Base-by-base conservation (phyloP, 64 coral and sea anemone genomes). In the Cladopsammia gracilis region DNA sequence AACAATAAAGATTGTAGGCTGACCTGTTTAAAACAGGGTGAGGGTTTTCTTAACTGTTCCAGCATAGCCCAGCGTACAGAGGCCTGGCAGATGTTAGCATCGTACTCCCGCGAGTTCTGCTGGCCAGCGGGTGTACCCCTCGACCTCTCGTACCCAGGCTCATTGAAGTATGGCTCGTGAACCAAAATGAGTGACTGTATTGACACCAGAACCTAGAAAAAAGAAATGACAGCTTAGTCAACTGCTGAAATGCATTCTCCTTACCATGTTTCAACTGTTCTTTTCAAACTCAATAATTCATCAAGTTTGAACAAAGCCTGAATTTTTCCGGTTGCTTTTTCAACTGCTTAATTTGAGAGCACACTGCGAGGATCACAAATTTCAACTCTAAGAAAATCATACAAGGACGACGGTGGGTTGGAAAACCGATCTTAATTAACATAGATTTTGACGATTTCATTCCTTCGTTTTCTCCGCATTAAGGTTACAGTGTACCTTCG, bases 161-260 rank as follows among this genome's bases (percentile, higher is more conserved):
- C 98, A 82, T 99, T 99, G 54, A 99, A 99, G 53, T 99, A 99
- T 7, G 98, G 98, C 73, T 99, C 98, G 25, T 92, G 62, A 18
- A 99, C 98, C 25, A 99, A 92, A 25, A 99, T 99, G 24, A 99
- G 98, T 6, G 98, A 99, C 26, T 99, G 98, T 66, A 92, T 94
- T 20, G 98, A 99, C 3, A 99, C 98, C n/a, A 99, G 88, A 46
- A 99, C 98, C 96, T 98, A 23, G 5, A n/a, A 18, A 18, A 58
- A 83, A n/a, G n/a, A n/a, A 75, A 15, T 48, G n/a, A 14, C 4
- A 19, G 18, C 20, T 19, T 47, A 43, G 18, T 15, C 0, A n/a
- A 62, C 9, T 34, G 34, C 34, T 34, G 0, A 34, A 2, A 34
- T 34, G 2, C 34, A 1, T 34, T 34, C 34, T 34, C 34, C 34